Percentiles rank a stretch among this genome's conserved stretches.
Conservation (phyloP, 2,888 invertebrate genomes). For the Blastobasis adustella region DNA sequence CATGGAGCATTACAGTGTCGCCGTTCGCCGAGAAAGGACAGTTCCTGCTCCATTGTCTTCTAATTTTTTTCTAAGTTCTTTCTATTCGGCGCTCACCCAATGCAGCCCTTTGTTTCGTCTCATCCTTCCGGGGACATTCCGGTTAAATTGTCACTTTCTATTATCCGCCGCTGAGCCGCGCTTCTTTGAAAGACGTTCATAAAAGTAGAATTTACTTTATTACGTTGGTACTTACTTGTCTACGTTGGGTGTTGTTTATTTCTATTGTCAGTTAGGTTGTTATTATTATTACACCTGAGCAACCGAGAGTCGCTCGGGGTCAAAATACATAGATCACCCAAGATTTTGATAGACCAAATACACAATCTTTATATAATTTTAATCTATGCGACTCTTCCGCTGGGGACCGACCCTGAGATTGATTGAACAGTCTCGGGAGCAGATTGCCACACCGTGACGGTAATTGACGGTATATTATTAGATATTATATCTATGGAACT, state of each 20-base stretch:
- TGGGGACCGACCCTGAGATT: too few relatives aligned
- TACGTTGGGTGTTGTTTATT: background rate
- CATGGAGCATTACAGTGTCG: conserved; percentile 9
- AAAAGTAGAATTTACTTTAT: conserved; percentile 12
- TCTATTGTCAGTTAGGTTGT: background rate
- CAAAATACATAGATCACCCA: too few relatives aligned
- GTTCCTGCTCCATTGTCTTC: conserved; percentile 63
- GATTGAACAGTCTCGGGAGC: too few relatives aligned
- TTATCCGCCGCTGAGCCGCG: conserved; percentile 37
- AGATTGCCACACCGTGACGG: too few relatives aligned
- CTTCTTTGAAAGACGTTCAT: conserved; percentile 16
- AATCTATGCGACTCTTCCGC: too few relatives aligned
- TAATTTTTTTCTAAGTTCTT: conserved; percentile 59
- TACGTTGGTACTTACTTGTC: conserved; percentile 7
- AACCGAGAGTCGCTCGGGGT: too few relatives aligned
- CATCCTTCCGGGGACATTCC: conserved; percentile 52
- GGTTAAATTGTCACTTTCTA: conserved; percentile 61
- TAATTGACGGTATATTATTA: too few relatives aligned
- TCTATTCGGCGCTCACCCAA: conserved; percentile 34
- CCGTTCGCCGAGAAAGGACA: conserved; percentile 45
- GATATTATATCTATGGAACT: too few relatives aligned
- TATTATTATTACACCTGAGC: too few relatives aligned
- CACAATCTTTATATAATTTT: too few relatives aligned
- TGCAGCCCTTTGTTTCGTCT: conserved; percentile 44
- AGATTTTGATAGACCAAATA: too few relatives aligned